phyloP scores from a whole-genome alignment of 2,797 vertebrate species.

The Antrozous pallidus region DNA sequence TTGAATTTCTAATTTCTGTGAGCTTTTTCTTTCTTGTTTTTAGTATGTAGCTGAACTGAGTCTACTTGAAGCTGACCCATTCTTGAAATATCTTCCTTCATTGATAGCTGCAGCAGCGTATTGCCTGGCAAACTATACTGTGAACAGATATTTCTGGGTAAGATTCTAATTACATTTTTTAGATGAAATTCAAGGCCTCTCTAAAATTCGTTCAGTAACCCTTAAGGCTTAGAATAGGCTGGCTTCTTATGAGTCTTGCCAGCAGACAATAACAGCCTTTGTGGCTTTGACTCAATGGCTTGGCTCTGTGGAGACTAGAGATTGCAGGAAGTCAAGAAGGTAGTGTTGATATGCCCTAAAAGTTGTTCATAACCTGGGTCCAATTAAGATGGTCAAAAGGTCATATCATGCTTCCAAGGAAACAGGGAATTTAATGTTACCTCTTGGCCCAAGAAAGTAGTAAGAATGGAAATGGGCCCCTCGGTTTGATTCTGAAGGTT shows the following conservation, averaged over 20 bases:
- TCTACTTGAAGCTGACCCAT: conserved; percentile 90
- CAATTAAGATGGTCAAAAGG: neutral
- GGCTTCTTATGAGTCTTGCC: neutral
- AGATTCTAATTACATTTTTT: conserved; percentile 59
- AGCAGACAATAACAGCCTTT: neutral
- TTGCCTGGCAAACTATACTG: conserved; percentile 90
- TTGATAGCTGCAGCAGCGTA: conserved; percentile 91
- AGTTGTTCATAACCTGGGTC: neutral
- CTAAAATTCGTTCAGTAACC: neutral
- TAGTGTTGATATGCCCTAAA: too few species aligned
- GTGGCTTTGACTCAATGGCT: neutral
- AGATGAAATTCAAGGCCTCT: neutral
- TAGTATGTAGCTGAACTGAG: conserved; percentile 94
- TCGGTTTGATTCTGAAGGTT: neutral
- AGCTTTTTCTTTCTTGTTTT: conserved; percentile 30
- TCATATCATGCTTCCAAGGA: neutral
- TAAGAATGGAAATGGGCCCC: neutral
- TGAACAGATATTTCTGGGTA: conserved; percentile 92
- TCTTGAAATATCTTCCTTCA: conserved; percentile 90
- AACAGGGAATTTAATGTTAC: neutral
- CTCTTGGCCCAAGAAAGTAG: neutral
- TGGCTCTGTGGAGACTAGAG: neutral
- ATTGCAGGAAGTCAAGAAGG: neutral
- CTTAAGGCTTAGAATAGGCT: neutral
- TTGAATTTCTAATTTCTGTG: neutral